These are phyloP conservation scores for Busseola fusca DNA, from an alignment of 2,888 invertebrate species.

Conservation along the genomic window DNA sequence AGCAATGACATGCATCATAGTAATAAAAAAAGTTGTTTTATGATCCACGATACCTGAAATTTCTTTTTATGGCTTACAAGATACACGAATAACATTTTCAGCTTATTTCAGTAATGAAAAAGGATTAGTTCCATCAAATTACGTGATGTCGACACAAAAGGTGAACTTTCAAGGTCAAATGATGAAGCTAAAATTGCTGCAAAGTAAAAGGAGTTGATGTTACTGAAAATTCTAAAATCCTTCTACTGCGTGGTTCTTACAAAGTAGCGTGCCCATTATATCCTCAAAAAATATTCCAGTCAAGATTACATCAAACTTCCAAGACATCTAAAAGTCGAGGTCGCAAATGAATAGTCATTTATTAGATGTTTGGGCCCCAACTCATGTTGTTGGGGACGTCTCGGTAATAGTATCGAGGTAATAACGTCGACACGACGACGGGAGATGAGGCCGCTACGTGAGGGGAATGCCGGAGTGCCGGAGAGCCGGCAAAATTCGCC, in stretches of 20 bases:
- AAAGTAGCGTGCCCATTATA: neutral
- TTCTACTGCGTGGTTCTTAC: neutral
- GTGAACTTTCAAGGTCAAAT: constrained; percentile 12
- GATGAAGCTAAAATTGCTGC: neutral
- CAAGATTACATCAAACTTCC: constrained; percentile 37
- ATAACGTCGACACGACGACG: constrained; percentile 82
- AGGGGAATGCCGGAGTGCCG: constrained; percentile 72
- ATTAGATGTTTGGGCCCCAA: constrained; percentile 69
- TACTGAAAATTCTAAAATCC: neutral
- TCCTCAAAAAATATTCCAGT: constrained; percentile 4
- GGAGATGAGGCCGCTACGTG: constrained; percentile 84
- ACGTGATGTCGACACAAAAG: neutral
- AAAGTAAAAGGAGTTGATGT: constrained; percentile 4
- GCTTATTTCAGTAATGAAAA: constrained; percentile 9
- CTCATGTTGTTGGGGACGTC: constrained; percentile 67
- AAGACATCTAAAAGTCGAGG: constrained; percentile 40
- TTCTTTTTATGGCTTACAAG: constrained; percentile 3
- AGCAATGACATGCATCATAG: constrained; percentile 35
- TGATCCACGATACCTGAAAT: constrained; percentile 18
- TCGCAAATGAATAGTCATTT: constrained; percentile 64
- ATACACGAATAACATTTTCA: constrained; percentile 13
- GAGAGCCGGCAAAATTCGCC: constrained; percentile 68
- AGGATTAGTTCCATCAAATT: constrained; percentile 5
- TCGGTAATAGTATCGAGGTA: constrained; percentile 82
- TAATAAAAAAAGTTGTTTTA: constrained; percentile 31